These are phyloP conservation scores for Gymnothorax javanicus DNA, from an alignment of 2,797 vertebrate genomes.

Conservation along the genomic window DNA sequence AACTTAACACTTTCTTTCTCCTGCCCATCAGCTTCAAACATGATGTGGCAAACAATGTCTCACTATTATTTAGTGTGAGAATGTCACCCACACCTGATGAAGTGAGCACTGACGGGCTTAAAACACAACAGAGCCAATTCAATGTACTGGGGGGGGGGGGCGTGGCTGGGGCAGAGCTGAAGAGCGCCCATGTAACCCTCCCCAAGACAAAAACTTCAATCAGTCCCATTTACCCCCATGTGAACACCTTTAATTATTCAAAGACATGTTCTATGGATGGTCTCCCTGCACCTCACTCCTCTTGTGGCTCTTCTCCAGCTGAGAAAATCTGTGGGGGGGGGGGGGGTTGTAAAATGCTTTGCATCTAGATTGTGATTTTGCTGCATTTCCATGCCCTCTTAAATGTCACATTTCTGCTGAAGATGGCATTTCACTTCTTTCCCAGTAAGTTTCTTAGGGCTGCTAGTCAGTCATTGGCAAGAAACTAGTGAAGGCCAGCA, in stretches of 20 bases:
- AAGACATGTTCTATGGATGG: slow-evolving; percentile 16
- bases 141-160: not conserved
- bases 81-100: not conserved
- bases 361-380: slow-evolving; percentile 2
- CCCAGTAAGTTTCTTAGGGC: not conserved
- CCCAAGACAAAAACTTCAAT: not conserved
- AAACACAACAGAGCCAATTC: not conserved
- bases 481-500: not conserved
- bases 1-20: not conserved
- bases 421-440: slow-evolving; percentile 3
- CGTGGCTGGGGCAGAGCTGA: not conserved
- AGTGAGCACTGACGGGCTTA: not conserved
- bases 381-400: not conserved
- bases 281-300: not conserved
- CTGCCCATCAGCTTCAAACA: not conserved
- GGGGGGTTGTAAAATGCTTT: not conserved
- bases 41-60: not conserved
- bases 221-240: not conserved
- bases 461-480: not conserved
- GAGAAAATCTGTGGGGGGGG: not conserved
- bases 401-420: not conserved
- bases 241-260: slow-evolving; percentile 9
- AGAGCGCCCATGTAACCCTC: not conserved
- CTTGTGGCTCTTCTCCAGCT: slow-evolving; percentile 8
- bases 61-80: not conserved